These are phyloP conservation scores for Huso huso DNA, from an alignment of 2,797 vertebrate genomes.

Conservation along the genomic window DNA sequence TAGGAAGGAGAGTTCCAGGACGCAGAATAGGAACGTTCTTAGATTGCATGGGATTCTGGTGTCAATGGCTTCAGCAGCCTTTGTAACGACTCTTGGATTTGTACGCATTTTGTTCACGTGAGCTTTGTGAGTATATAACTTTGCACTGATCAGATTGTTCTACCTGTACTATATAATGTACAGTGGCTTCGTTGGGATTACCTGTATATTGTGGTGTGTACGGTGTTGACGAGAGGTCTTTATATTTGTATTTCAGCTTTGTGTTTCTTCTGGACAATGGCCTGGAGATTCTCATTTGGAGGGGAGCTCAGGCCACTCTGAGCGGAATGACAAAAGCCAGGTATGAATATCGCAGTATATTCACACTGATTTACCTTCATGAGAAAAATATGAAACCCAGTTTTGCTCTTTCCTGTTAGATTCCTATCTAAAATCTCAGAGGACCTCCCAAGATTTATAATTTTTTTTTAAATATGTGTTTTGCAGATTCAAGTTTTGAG, in stretches of 20 bases:
- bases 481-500: not conserved
- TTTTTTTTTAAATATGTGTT: too few species aligned
- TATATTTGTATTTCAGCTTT: slow-evolving; percentile 54
- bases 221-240: not conserved
- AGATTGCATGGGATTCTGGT: too few species aligned
- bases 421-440: not conserved
- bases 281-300: slow-evolving; percentile 79
- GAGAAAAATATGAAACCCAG: not conserved
- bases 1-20: too few species aligned
- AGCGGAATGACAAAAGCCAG: slow-evolving; percentile 86
- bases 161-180: not conserved
- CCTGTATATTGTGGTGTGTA: not conserved
- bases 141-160: not conserved
- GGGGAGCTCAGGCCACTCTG: slow-evolving; percentile 80
- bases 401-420: not conserved
- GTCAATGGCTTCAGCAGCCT: slow-evolving; percentile 18
- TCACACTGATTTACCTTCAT: not conserved
- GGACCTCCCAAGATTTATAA: not conserved
- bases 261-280: slow-evolving; percentile 86
- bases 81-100: not conserved
- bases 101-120: not conserved
- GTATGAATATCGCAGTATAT: slow-evolving; percentile 37
- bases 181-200: not conserved
- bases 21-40: too few species aligned
- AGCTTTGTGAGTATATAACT: not conserved